A percentile compares a stretch with the other conserved stretches of the same genome.
Conservation (phyloP, 2,797 vertebrate genomes). For the Dicrostonyx torquatus region DNA sequence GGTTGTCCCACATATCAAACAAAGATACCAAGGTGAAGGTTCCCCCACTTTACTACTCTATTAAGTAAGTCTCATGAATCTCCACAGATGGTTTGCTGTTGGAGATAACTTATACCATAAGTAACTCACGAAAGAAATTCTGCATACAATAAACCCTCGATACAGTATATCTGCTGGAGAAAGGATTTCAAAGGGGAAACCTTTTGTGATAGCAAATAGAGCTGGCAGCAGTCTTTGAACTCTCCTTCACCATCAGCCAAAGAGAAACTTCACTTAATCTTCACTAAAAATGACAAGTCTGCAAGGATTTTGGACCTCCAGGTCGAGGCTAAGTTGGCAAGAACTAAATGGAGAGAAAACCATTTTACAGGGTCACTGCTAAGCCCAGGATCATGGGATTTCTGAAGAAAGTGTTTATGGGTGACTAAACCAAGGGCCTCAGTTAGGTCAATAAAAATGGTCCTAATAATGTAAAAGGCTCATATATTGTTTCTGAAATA, state of each 20-base stretch:
- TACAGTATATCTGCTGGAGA: conserved; percentile 29
- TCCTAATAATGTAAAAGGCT: conserved; percentile 68
- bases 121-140: conserved; percentile 63
- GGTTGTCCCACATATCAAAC: conserved; percentile 41
- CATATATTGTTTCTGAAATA: conserved; percentile 68
- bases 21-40: conserved; percentile 44
- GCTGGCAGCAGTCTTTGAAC: conserved; percentile 73
- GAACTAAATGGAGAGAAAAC: conserved; percentile 73
- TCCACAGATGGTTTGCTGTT: conserved; percentile 52
- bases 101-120: conserved; percentile 52
- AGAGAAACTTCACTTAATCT: conserved; percentile 73
- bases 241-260: conserved; percentile 77
- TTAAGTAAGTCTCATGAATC: conserved; percentile 45
- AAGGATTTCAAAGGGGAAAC: conserved; percentile 45
- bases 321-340: conserved; percentile 74
- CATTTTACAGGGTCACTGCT: conserved; percentile 73
- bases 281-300: conserved; percentile 76
- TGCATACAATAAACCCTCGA: conserved; percentile 32
- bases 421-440: conserved; percentile 71
- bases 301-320: conserved; percentile 63
- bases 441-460: conserved; percentile 73
- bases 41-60: conserved; percentile 20
- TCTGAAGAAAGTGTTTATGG: conserved; percentile 70
- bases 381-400: conserved; percentile 67
- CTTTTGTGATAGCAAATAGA: conserved; percentile 61